Conservation (phyloP, 1,140 invertebrate species). For the Bombus superbus region DNA sequence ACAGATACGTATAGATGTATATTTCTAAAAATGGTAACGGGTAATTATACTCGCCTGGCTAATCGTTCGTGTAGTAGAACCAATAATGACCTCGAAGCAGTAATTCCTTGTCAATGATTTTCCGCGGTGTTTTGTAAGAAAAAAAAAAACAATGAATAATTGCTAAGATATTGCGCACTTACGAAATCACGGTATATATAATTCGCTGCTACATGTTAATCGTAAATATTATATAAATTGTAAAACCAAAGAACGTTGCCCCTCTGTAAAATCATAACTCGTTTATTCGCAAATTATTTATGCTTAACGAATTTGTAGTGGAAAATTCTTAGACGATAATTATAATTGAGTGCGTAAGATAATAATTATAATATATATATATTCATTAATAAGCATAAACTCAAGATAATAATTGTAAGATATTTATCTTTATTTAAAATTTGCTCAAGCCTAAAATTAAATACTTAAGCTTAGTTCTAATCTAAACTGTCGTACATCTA, state of each 20-base stretch:
- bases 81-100: too few relatives aligned
- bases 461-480: too few relatives aligned
- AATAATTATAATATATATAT: background rate
- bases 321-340: too few relatives aligned
- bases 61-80: background rate
- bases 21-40: background rate
- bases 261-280: background rate
- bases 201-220: background rate
- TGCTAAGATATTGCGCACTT: background rate
- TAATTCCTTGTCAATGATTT: conserved; percentile 28
- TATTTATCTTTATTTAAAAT: background rate
- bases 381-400: background rate
- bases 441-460: background rate
- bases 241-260: background rate
- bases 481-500: too few relatives aligned
- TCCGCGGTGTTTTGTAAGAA: background rate
- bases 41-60: background rate
- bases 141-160: conserved; percentile 14
- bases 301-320: too few relatives aligned
- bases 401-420: background rate
- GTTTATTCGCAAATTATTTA: too few relatives aligned
- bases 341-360: background rate
- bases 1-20: background rate
- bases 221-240: background rate
- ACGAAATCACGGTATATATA: background rate